A percentile compares a stretch with the other conserved stretches of the same genome.
Evolutionary conservation across 37 sponge, comb jelly and placozoan species (phyloP).

Genomic region (Cliona cf. orientalis): DNA sequence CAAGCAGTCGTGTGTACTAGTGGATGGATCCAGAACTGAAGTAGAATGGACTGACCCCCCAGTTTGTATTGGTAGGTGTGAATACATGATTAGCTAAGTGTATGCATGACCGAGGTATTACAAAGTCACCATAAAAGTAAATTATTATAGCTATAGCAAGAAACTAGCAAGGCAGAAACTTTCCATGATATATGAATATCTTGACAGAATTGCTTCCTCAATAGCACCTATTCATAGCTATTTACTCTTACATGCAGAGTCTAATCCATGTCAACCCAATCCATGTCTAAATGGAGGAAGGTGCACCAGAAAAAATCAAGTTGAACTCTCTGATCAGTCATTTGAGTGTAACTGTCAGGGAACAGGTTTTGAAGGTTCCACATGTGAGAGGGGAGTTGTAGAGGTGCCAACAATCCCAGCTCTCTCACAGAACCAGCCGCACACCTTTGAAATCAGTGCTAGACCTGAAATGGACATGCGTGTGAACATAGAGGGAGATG

Average conservation of each 20-base stretch:
- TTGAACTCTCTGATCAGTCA: background rate
- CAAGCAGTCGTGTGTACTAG: no score
- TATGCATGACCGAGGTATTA: no score
- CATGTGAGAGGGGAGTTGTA: constrained; percentile 1
- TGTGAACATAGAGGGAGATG: background rate
- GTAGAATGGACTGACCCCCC: no score
- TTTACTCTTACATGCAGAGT: constrained; percentile 15
- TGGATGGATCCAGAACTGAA: no score
- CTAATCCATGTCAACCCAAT: background rate
- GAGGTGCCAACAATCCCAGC: background rate
- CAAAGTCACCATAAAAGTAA: no score
- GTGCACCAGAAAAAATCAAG: background rate
- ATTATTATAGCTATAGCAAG: no score
- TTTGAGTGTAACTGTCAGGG: constrained; percentile 21
- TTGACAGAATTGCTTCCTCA: no score
- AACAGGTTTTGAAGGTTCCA: constrained; percentile 17
- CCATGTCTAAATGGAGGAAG: constrained; percentile 16
- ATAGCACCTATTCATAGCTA: no score
- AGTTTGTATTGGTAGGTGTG: no score
- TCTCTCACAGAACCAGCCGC: background rate
- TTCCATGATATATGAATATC: no score
- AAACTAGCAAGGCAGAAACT: no score
- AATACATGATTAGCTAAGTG: no score
- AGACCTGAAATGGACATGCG: constrained; percentile 10
- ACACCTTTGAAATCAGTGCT: constrained; percentile 3